Conservation (phyloP, 2,113 vertebrate species). For the Emberiza fucata region DNA sequence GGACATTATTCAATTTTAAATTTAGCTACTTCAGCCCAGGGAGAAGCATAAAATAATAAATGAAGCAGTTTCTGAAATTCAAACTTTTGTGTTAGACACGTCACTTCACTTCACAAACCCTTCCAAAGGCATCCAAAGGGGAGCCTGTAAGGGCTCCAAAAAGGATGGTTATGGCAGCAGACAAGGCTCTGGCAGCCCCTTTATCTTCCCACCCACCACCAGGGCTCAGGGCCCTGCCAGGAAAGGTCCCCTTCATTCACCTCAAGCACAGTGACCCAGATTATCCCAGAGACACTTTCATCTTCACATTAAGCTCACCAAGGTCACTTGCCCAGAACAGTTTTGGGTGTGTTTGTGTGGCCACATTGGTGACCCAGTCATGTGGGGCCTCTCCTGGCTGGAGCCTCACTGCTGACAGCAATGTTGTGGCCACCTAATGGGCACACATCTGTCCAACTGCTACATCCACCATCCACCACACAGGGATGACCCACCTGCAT, state of each 20-base stretch:
- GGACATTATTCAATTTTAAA: neutral
- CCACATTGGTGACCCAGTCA: neutral
- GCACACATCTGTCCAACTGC: neutral
- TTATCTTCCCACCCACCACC: neutral
- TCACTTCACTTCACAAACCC: neutral
- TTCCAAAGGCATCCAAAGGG: neutral
- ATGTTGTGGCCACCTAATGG: neutral
- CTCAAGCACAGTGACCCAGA: neutral
- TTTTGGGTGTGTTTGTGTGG: neutral
- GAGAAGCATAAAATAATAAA: neutral
- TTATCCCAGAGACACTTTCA: neutral
- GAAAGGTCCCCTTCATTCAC: neutral
- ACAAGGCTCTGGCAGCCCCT: neutral
- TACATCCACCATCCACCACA: neutral
- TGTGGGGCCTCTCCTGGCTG: neutral
- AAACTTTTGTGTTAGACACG: neutral
- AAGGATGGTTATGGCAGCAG: neutral
- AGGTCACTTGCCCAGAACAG: neutral
- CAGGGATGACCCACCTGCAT: neutral
- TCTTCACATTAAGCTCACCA: neutral
- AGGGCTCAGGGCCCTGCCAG: neutral
- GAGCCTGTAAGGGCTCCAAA: neutral
- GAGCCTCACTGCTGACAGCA: fast-evolving
- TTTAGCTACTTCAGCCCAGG: neutral
- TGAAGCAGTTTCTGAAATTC: neutral